A percentile compares a stretch with the other conserved stretches of the same genome.
Conservation (phyloP, 2,797 vertebrate species). For the Aplochiton taeniatus region DNA sequence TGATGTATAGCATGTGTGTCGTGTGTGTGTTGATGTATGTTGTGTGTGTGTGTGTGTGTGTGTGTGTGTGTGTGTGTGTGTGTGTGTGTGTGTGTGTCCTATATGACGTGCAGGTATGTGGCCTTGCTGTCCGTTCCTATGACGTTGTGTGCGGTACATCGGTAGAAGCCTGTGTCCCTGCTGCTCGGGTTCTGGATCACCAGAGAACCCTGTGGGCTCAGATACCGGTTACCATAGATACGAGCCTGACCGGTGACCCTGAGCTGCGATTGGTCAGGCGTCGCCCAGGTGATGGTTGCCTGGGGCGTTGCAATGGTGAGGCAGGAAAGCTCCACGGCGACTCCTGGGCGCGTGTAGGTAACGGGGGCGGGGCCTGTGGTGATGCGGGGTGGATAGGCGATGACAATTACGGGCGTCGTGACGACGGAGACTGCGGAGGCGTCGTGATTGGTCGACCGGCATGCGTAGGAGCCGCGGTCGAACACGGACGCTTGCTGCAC, state of each 20-base stretch:
- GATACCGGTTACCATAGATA: slow-evolving; percentile 86
- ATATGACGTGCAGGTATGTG: slow-evolving; percentile 92
- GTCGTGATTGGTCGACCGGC: slow-evolving; percentile 69
- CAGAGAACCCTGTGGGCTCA: slow-evolving; percentile 88
- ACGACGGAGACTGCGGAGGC: slow-evolving; percentile 68
- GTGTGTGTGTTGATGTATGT: slow-evolving; percentile 8
- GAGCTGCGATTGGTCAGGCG: slow-evolving; percentile 84
- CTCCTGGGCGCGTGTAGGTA: slow-evolving; percentile 83
- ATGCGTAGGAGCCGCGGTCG: slow-evolving; percentile 87
- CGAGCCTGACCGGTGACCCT: slow-evolving; percentile 80
- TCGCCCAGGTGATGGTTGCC: slow-evolving; percentile 88
- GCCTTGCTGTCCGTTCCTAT: slow-evolving; percentile 88
- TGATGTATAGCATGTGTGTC: neutral
- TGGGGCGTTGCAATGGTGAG: slow-evolving; percentile 86
- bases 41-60: slow-evolving; percentile 6
- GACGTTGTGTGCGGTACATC: slow-evolving; percentile 89
- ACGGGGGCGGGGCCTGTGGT: slow-evolving; percentile 83
- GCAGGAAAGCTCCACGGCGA: slow-evolving; percentile 85
- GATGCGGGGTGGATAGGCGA: slow-evolving; percentile 91
- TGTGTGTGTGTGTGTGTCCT: slow-evolving; percentile 39
- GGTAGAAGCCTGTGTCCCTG: slow-evolving; percentile 89
- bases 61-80: slow-evolving; percentile 7
- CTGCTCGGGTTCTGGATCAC: slow-evolving; percentile 85
- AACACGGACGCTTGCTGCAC: slow-evolving; percentile 84
- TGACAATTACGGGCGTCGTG: slow-evolving; percentile 86